Conservation (phyloP, 1,140 invertebrate species). For the Drosophila trapezifrons region DNA sequence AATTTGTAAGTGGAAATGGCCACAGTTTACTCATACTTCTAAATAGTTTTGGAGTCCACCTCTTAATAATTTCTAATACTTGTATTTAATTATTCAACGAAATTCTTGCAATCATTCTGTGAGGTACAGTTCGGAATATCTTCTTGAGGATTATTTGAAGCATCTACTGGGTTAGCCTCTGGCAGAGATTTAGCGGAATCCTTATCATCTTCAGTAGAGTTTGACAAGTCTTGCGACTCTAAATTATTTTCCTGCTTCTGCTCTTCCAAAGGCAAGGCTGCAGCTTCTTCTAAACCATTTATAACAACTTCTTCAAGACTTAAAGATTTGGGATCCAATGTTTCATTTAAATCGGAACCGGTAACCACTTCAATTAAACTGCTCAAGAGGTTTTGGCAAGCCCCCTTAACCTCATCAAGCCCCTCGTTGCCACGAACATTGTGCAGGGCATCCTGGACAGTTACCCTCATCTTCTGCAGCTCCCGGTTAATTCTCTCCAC, state of each 20-base stretch:
- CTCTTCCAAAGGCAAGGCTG: too few relatives aligned
- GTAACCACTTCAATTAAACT: background rate
- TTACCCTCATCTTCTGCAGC: slow-evolving; percentile 39
- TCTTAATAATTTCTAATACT: too few relatives aligned
- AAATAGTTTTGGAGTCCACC: too few relatives aligned
- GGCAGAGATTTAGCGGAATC: background rate
- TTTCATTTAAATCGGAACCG: too few relatives aligned
- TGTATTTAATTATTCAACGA: too few relatives aligned
- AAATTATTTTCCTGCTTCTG: too few relatives aligned
- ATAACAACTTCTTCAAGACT: background rate
- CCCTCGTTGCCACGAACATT: background rate
- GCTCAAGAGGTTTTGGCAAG: background rate
- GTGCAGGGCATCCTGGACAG: slow-evolving; percentile 18
- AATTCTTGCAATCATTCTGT: background rate
- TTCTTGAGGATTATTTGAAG: background rate
- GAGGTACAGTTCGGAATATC: too few relatives aligned
- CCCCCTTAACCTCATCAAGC: too few relatives aligned
- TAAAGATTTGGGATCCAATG: too few relatives aligned
- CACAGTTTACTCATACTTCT: too few relatives aligned
- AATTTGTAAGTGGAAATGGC: too few relatives aligned
- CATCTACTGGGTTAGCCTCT: background rate
- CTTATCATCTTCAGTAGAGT: background rate
- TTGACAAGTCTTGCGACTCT: too few relatives aligned
- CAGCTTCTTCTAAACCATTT: background rate
- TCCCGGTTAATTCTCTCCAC: slow-evolving; percentile 30